Percentiles rank a stretch among this genome's conserved stretches.
Evolutionary conservation across 2,888 invertebrate genomes (phyloP).

Genomic region (Pyrocoelia pectoralis): DNA sequence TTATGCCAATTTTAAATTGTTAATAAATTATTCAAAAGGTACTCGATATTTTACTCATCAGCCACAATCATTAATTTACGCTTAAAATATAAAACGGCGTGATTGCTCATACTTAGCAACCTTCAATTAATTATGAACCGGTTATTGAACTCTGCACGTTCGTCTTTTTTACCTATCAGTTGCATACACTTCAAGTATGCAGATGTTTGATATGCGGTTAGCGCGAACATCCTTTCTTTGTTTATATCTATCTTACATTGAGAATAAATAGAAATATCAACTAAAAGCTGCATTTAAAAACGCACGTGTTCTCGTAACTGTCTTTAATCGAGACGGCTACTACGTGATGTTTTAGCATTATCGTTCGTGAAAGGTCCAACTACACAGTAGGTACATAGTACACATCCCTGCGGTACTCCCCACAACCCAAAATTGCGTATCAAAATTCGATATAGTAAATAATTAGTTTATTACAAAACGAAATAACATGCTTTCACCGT

Average conservation of each 20-base stretch:
- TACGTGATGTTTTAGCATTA: too few species aligned
- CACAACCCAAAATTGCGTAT: too few species aligned
- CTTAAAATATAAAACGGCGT: neutral
- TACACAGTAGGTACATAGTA: too few species aligned
- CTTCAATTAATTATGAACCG: conserved; percentile 5
- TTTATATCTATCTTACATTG: neutral
- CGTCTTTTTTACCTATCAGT: neutral
- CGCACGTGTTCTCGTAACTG: conserved; percentile 7
- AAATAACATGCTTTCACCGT: too few species aligned
- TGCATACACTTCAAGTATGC: neutral
- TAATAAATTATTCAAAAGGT: neutral
- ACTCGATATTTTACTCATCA: neutral
- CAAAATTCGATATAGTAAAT: too few species aligned
- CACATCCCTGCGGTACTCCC: too few species aligned
- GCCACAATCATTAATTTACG: neutral
- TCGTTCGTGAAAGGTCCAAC: too few species aligned
- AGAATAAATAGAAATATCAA: conserved; percentile 11
- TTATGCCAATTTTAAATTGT: neutral
- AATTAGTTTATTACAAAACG: too few species aligned
- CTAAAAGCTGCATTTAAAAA: conserved; percentile 5
- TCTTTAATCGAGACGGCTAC: neutral
- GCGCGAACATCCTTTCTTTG: conserved; percentile 3
- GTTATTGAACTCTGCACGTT: conserved; percentile 6
- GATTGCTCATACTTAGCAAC: neutral
- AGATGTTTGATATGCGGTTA: conserved; percentile 1